A percentile compares a stretch with the other conserved stretches of the same genome.
Conservation (phyloP, 2,113 vertebrate genomes). For the Nibea coibor region DNA sequence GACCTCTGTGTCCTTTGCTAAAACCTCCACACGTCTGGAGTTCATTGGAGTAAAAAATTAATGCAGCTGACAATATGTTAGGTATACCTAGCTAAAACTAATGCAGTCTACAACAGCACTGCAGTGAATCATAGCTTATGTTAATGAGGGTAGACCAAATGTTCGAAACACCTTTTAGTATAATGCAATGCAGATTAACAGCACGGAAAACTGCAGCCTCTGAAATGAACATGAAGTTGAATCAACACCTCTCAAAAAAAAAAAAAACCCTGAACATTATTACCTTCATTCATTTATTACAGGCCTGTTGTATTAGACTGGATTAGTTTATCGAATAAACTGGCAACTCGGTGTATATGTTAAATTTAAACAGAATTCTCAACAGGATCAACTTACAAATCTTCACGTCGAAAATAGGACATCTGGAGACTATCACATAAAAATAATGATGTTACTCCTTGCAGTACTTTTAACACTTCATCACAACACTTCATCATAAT, state of each 20-base stretch:
- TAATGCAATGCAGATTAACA: neutral
- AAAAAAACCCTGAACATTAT: neutral
- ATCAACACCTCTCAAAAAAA: neutral
- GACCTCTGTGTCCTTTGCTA: conserved; percentile 15
- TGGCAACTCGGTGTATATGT: neutral
- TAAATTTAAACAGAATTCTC: neutral
- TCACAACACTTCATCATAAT: too few relatives aligned
- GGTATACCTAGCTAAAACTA: conserved; percentile 4
- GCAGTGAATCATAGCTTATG: neutral
- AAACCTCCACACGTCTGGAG: neutral
- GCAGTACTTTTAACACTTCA: neutral
- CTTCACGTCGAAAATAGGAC: neutral
- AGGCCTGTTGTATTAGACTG: neutral
- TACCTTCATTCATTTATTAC: conserved; percentile 5
- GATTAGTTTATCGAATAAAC: neutral
- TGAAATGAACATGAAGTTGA: conserved; percentile 18
- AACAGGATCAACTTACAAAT: neutral
- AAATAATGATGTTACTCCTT: neutral
- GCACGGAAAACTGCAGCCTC: neutral
- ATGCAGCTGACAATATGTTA: conserved; percentile 11
- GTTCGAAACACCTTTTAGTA: neutral
- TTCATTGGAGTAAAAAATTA: conserved; percentile 9
- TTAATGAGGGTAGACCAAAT: neutral
- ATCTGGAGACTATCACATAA: neutral
- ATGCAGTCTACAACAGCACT: neutral